Evolutionary conservation across 2,888 invertebrate genomes (phyloP).

Genomic region (Acanthosepion esculentum): DNA sequence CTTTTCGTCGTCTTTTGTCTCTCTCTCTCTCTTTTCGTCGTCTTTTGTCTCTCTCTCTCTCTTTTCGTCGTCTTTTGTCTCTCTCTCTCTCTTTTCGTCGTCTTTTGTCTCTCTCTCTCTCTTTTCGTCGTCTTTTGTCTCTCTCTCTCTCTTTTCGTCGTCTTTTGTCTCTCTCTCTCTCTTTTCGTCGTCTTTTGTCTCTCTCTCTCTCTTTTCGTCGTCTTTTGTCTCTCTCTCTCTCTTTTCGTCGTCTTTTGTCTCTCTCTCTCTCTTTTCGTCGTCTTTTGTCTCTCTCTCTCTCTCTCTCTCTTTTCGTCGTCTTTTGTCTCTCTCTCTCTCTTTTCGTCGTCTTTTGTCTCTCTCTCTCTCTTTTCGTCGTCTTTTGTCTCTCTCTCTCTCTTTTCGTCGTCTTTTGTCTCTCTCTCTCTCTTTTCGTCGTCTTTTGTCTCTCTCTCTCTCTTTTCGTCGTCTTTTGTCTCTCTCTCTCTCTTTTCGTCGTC

Average conservation of each 20-base stretch:
- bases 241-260: no score
- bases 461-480: no score
- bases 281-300: neutral
- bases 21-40: neutral
- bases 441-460: no score
- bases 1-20: no score
- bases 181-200: neutral
- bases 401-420: neutral
- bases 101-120: no score
- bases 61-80: neutral
- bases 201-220: no score
- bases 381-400: neutral
- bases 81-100: no score
- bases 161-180: neutral
- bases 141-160: neutral
- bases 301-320: neutral
- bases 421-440: no score
- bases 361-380: neutral
- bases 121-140: no score
- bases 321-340: no score
- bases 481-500: neutral
- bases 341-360: no score
- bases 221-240: no score
- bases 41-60: neutral
- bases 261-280: neutral